These are phyloP conservation scores for Lepisosteus oculatus DNA, from an alignment of 2,113 vertebrate genomes.

Conservation along the genomic window DNA sequence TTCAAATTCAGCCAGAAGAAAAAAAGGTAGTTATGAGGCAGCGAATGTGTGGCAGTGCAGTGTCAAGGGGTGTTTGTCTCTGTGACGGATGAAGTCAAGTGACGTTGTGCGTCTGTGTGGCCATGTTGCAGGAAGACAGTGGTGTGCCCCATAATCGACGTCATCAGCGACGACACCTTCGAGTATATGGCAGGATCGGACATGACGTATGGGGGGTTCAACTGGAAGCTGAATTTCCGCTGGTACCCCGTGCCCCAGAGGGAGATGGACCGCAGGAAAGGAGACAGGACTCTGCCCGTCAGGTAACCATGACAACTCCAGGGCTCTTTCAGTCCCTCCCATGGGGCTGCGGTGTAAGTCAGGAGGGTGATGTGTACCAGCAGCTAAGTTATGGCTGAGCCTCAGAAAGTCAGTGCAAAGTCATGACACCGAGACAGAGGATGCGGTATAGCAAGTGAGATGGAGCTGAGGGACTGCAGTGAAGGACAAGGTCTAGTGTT, in stretches of 20 bases:
- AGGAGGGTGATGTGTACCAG: too few relatives aligned
- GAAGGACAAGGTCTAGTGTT: too few relatives aligned
- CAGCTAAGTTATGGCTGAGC: too few relatives aligned
- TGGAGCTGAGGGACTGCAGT: too few relatives aligned
- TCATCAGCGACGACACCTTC: slow-evolving; percentile 97
- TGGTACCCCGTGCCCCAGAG: slow-evolving; percentile 98
- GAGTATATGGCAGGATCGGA: slow-evolving; percentile 99
- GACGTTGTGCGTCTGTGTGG: neutral
- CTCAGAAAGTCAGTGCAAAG: too few relatives aligned
- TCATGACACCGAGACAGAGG: too few relatives aligned
- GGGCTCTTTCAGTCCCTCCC: too few relatives aligned
- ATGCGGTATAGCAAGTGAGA: too few relatives aligned
- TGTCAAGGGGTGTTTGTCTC: slow-evolving; percentile 4
- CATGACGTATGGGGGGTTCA: slow-evolving; percentile 98
- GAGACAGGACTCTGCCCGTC: slow-evolving; percentile 92
- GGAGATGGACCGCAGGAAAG: slow-evolving; percentile 98
- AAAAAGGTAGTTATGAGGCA: neutral
- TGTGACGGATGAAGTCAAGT: neutral
- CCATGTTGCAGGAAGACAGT: slow-evolving; percentile 78
- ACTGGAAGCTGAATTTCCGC: slow-evolving; percentile 97
- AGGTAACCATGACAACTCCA: slow-evolving; percentile 54
- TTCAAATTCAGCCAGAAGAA: too few relatives aligned
- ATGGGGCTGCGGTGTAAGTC: too few relatives aligned
- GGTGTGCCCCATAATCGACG: slow-evolving; percentile 96
- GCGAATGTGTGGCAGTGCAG: neutral